Base-by-base conservation (phyloP, 2,797 vertebrate species). In the Onychomys leucogaster region DNA sequence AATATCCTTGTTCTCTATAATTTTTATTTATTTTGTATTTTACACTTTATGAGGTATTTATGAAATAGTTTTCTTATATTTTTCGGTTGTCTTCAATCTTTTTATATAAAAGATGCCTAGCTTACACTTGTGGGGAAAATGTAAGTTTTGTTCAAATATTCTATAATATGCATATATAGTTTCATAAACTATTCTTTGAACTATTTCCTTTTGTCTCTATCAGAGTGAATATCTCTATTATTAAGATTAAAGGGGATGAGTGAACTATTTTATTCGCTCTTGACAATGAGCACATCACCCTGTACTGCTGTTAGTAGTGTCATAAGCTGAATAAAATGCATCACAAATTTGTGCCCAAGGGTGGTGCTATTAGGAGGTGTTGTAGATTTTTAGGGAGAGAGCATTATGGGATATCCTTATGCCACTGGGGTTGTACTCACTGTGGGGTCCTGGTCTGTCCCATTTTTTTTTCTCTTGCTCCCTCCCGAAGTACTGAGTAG, bases 71-170 rank as follows among this genome's bases (percentile, higher is more conserved):
- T 91, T 67, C 46, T 93, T 82, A 43, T 61, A 0, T 91, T 89
- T 94, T 67, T 90, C 23, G 71, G 0, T 52, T 94, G 23, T 49
- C 43, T 88, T 89, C 23, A 82, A 90, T 89, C 7, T 81, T 92
- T 93, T 92, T 82, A 78, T 78, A 96, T 96, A 49, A 96, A 94
- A 92, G 2, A 90, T 57, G 83, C 25, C 11, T 86, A 43, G 82
- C 5, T 78, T 95, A 29, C 1, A 89, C 8, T 78, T 69, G 43
- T 93, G 17, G n/a, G 73, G 52, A 81, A 65, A 97, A 89, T 80
- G 13, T 61, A 23, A 67, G 8, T 89, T 96, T 92, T 71, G 14
- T 12, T 55, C 17, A 94, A 71, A 23, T 77, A 14, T 87, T 92
- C 52, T 90, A 78, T 49, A 96, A 81, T 80, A 71, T 3, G 7